A percentile compares a stretch with the other conserved stretches of the same genome.
Conservation (phyloP, 2,797 vertebrate genomes). For the Sebastes taczanowskii region DNA sequence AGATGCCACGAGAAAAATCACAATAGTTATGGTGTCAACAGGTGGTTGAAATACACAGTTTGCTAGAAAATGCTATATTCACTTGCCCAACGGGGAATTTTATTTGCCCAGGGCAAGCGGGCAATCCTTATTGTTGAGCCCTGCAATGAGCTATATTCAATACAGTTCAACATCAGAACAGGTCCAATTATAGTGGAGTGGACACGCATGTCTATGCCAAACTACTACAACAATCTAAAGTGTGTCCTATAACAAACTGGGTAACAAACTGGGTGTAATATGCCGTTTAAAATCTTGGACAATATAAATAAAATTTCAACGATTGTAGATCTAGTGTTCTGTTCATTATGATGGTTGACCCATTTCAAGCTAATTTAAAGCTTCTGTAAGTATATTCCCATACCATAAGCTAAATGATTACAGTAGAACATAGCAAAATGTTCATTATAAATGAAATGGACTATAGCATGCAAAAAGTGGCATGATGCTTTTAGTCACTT, state of each 20-base stretch:
- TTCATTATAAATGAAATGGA: not conserved
- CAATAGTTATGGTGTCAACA: not conserved
- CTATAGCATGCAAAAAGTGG: not conserved
- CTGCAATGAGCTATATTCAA: not conserved
- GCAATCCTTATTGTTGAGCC: too few relatives aligned
- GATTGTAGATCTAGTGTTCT: not conserved
- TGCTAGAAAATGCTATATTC: too few relatives aligned
- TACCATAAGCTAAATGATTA: not conserved
- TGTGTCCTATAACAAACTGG: not conserved
- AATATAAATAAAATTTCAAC: not conserved
- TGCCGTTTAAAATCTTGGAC: not conserved
- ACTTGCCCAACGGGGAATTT: too few relatives aligned
- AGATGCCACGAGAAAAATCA: not conserved
- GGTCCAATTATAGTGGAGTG: not conserved
- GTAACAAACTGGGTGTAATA: not conserved
- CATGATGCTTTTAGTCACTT: not conserved
- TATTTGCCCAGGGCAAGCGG: too few relatives aligned
- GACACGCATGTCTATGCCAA: not conserved
- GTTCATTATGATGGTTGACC: not conserved
- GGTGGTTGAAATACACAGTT: not conserved
- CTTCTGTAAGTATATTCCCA: not conserved
- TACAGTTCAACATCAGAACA: not conserved
- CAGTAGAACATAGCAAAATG: not conserved
- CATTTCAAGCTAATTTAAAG: not conserved
- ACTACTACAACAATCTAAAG: not conserved